Evolutionary conservation across 2,888 invertebrate species (phyloP).

Genomic region (Stomorhina lunata): DNA sequence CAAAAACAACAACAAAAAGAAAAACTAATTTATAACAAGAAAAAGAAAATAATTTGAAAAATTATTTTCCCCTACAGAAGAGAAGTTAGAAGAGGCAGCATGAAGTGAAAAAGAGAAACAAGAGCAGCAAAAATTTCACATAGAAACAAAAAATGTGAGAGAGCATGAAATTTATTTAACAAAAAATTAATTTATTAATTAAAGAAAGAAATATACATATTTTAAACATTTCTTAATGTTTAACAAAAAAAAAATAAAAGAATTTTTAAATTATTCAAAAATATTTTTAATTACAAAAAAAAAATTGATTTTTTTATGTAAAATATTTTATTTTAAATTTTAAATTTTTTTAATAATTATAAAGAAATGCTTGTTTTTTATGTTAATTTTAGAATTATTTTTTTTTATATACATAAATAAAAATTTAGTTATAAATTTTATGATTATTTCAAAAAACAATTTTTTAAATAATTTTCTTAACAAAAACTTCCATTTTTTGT

Average conservation of each 20-base stretch:
- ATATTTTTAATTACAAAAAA: too few species aligned
- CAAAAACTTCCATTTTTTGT: neutral
- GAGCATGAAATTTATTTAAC: neutral
- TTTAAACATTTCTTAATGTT: conserved; percentile 4
- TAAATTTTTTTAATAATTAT: too few species aligned
- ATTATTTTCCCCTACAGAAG: conserved; percentile 23
- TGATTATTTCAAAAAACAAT: neutral
- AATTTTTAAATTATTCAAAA: too few species aligned
- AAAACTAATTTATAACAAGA: conserved; percentile 46
- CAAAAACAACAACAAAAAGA: conserved; percentile 33
- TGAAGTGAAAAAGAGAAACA: conserved; percentile 34
- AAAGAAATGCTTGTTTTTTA: conserved; percentile 56
- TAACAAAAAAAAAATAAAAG: conserved; percentile 21
- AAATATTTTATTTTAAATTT: neutral
- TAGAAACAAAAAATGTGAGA: neutral
- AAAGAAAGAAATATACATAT: neutral
- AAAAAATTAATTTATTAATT: neutral
- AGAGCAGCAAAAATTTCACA: conserved; percentile 38
- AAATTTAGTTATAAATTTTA: conserved; percentile 55
- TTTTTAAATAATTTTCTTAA: neutral
- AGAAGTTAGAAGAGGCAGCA: conserved; percentile 63
- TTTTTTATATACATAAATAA: conserved; percentile 32
- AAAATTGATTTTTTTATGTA: too few species aligned
- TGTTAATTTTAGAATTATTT: conserved; percentile 43
- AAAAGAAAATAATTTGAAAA: conserved; percentile 16